A percentile compares a stretch with the other conserved stretches of the same genome.
Evolutionary conservation across 1,140 invertebrate species (phyloP).

Genomic region (Thalassaphorura encarpata): DNA sequence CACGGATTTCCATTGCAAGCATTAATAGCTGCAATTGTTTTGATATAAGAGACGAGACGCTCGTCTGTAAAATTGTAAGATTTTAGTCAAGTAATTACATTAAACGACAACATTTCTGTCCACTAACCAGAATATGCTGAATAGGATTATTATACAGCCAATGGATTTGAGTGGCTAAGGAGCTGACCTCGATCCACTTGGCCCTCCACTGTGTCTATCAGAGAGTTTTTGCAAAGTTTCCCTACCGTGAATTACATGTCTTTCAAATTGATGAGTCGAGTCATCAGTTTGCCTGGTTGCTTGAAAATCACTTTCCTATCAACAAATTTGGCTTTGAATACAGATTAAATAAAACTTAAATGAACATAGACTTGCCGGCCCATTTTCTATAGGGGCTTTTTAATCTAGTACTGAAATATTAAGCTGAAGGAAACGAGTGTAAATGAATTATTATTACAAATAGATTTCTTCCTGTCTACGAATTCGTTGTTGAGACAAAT

Average conservation of each 20-base stretch:
- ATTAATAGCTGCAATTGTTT: conserved; percentile 10
- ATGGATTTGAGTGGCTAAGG: conserved; percentile 9
- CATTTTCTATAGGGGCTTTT: too few relatives aligned
- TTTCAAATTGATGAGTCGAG: background rate
- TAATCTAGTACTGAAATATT: too few relatives aligned
- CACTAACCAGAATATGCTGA: conserved; percentile 14
- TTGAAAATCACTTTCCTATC: background rate
- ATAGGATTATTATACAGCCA: conserved; percentile 16
- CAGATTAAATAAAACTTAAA: too few relatives aligned
- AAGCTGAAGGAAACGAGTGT: too few relatives aligned
- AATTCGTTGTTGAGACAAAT: too few relatives aligned
- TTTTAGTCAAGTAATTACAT: background rate
- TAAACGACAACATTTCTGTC: background rate
- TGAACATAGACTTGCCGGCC: too few relatives aligned
- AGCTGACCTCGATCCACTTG: conserved; percentile 14
- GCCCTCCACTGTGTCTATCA: conserved; percentile 9
- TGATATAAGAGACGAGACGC: conserved; percentile 16
- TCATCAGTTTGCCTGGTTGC: background rate
- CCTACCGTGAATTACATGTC: conserved; percentile 3
- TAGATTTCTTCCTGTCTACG: too few relatives aligned
- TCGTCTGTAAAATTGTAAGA: conserved; percentile 3
- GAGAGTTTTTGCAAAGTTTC: conserved; percentile 1
- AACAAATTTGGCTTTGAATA: too few relatives aligned
- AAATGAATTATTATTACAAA: too few relatives aligned
- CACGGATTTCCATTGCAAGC: conserved; percentile 17